Conservation (phyloP, 2,888 invertebrate genomes). For the Stratiomys singularior region DNA sequence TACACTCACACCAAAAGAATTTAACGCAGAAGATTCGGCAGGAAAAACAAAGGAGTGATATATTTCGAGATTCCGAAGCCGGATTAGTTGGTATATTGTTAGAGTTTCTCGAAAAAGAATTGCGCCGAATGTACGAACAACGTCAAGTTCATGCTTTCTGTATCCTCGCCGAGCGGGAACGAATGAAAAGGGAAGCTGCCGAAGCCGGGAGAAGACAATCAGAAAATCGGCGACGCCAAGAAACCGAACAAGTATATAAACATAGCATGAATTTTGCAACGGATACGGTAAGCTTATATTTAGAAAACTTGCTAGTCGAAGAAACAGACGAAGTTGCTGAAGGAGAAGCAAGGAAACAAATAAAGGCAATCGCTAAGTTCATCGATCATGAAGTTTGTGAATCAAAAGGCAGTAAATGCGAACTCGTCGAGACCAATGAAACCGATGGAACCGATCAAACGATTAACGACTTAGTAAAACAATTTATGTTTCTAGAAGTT, state of each 20-base stretch:
- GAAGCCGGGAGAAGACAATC: constrained; percentile 83
- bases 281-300: constrained; percentile 71
- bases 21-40: constrained; percentile 55
- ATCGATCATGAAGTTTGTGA: constrained; percentile 69
- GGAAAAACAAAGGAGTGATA: constrained; percentile 68
- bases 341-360: constrained; percentile 68
- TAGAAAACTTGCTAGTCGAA: constrained; percentile 72
- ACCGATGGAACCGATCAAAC: constrained; percentile 54
- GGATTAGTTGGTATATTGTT: constrained; percentile 77
- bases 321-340: constrained; percentile 71
- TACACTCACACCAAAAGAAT: constrained; percentile 60
- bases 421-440: constrained; percentile 56
- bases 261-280: constrained; percentile 67
- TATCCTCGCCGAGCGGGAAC: constrained; percentile 80
- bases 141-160: constrained; percentile 81
- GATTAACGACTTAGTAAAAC: constrained; percentile 58
- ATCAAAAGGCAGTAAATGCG: constrained; percentile 56
- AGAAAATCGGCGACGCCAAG: constrained; percentile 76
- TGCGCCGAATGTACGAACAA: constrained; percentile 79
- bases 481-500: constrained; percentile 64
- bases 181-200: constrained; percentile 79
- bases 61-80: constrained; percentile 78
- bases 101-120: constrained; percentile 81
- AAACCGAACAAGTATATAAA: constrained; percentile 84
- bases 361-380: constrained; percentile 68